Evolutionary conservation across 1,140 invertebrate species (phyloP), one percentile per base, ranked within the genome.

Genomic region (Aphis gossypii): DNA sequence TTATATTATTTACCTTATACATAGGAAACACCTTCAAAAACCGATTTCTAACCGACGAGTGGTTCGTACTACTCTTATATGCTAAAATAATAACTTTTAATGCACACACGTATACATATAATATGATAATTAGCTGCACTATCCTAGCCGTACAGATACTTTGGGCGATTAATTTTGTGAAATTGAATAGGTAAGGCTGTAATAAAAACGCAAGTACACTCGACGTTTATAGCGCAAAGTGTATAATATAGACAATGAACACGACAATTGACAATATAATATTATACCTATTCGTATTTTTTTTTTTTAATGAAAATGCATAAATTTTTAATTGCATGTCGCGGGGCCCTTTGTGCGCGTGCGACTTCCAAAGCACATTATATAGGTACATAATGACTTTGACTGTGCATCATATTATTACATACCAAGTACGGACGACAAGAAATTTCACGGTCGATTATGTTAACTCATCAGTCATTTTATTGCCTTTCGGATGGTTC

Each of bases 401-500:
- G 60, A 14, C 60, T n/a, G 60, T 76, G n/a, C 0, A n/a, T 76
- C 60, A n/a, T 54, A 25, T 84, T 0, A n/a, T 76, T n/a, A 20
- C 23, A 25, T 84, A 48, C 84, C 38, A 41, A 76, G n/a, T 76
- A 76, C 4, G 60, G 30, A 35, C 44, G 84, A 44, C 44, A 38
- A 46, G 44, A 30, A 14, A 46, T 87, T 87, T 89, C 35, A 54
- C 48, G 48, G 87, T 54, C 48, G n/a, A 89, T 54, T 89, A 89
- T 35, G 46, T 23, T 54, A 35, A 89, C 20, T 89, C 48, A 51
- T 89, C 54, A 89, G 87, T 54, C 87, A 38, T 51, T 51, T 89
- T 89, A 54, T 54, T 46, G 23, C 48, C 48, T n/a, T 38, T 54
- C 21, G 14, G 48, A 54, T 35, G 46, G 30, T 51, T 18, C 18